Percentiles rank a stretch among this genome's conserved stretches.
Conservation (phyloP, 2,888 invertebrate species). For the Amblyjoppa fuscipennis region DNA sequence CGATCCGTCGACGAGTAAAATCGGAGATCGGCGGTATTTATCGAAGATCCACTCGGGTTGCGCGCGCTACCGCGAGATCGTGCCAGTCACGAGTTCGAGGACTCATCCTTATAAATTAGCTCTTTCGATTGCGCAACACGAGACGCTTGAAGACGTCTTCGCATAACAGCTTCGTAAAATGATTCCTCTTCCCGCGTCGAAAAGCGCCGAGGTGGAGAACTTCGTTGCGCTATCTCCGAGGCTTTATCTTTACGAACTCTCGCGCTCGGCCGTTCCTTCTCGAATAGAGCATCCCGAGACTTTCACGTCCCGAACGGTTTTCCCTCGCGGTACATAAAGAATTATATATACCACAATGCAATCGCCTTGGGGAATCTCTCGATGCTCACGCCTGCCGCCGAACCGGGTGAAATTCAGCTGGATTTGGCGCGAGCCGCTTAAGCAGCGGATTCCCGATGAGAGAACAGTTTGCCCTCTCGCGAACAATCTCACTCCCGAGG, state of each 20-base stretch:
- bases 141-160: constrained; percentile 41
- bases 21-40: not conserved
- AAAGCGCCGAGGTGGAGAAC: constrained; percentile 37
- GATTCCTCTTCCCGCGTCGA: constrained; percentile 43
- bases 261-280: constrained; percentile 34
- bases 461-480: constrained; percentile 29
- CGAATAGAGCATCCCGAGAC: constrained; percentile 39
- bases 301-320: constrained; percentile 54
- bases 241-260: constrained; percentile 42
- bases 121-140: constrained; percentile 57
- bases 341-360: constrained; percentile 45
- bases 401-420: constrained; percentile 48
- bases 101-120: constrained; percentile 63
- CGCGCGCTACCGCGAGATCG: constrained; percentile 27
- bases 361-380: constrained; percentile 58
- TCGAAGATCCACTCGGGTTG: not conserved
- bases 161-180: constrained; percentile 26
- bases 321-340: constrained; percentile 18
- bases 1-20: not conserved
- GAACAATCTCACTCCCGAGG: constrained; percentile 21
- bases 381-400: constrained; percentile 52
- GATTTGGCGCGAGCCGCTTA: constrained; percentile 38
- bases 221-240: constrained; percentile 47
- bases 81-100: constrained; percentile 55
- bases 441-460: not conserved